These are phyloP conservation scores for Orestias chungarensis DNA, from an alignment of 2,797 vertebrate species.

Conservation along the genomic window DNA sequence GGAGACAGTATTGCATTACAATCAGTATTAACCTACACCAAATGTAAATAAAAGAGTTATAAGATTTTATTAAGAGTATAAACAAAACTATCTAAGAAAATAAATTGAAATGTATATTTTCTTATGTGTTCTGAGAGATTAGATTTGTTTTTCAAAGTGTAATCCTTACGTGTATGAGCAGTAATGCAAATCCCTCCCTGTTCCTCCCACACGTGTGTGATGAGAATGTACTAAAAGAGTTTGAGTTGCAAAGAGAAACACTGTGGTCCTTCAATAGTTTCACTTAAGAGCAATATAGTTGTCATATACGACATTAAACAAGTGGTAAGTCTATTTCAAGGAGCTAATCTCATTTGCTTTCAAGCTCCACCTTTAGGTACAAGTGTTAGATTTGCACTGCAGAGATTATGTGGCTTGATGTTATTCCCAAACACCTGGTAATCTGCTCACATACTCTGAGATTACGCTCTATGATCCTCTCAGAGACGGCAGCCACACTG, in stretches of 20 bases:
- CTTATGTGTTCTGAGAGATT: constrained; percentile 67
- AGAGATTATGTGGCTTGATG: constrained; percentile 59
- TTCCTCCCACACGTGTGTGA: constrained; percentile 73
- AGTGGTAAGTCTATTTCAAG: constrained; percentile 49
- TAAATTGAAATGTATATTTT: constrained; percentile 79
- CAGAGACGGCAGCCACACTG: constrained; percentile 43
- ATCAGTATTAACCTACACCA: constrained; percentile 77
- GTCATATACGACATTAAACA: constrained; percentile 44
- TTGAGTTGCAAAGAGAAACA: constrained; percentile 75
- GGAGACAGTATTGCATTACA: constrained; percentile 74
- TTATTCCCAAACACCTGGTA: constrained; percentile 47
- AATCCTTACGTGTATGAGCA: constrained; percentile 65
- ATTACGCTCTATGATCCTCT: constrained; percentile 39
- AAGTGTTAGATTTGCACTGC: constrained; percentile 58
- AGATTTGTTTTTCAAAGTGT: constrained; percentile 65
- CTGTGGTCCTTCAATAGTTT: constrained; percentile 77
- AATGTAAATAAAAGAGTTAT: constrained; percentile 77
- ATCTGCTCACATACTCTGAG: constrained; percentile 56
- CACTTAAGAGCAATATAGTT: constrained; percentile 77
- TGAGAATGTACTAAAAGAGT: constrained; percentile 75
- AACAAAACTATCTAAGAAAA: constrained; percentile 39
- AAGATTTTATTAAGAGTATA: constrained; percentile 71
- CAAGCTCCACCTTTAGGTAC: constrained; percentile 60
- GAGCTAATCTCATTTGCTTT: constrained; percentile 58
- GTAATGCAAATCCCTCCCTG: constrained; percentile 64